Conservation (phyloP, 1,140 invertebrate genomes). For the Yoshiicerus persimilis region DNA sequence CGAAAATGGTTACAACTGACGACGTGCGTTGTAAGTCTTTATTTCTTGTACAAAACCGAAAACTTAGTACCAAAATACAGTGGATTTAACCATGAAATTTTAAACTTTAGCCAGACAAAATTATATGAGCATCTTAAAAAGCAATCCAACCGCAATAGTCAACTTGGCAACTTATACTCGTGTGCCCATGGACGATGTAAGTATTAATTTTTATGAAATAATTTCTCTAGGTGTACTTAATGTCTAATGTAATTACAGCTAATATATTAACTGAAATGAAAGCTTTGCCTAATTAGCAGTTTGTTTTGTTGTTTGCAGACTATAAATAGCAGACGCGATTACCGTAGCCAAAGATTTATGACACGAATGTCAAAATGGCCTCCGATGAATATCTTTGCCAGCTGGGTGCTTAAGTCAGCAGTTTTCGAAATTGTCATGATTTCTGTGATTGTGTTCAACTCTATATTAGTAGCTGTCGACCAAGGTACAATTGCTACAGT, state of each 20-base stretch:
- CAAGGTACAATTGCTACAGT: too few relatives aligned
- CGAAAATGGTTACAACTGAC: not conserved
- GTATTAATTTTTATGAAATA: not conserved
- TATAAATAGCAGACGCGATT: not conserved
- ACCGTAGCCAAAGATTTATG: conserved; percentile 35
- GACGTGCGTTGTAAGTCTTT: not conserved
- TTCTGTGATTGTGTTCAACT: conserved; percentile 36
- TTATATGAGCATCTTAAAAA: conserved; percentile 8
- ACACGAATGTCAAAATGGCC: conserved; percentile 36
- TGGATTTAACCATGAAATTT: not conserved
- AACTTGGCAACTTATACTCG: conserved; percentile 37
- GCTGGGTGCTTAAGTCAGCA: conserved; percentile 33
- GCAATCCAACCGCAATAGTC: conserved; percentile 40
- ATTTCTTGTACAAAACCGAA: not conserved
- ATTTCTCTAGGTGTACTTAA: not conserved
- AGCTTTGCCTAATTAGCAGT: not conserved
- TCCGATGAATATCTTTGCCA: conserved; percentile 36
- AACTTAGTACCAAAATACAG: not conserved
- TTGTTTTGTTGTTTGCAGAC: not conserved
- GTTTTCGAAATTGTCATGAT: conserved; percentile 36
- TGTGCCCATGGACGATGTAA: not conserved
- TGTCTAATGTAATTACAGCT: not conserved
- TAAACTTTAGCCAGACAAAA: not conserved
- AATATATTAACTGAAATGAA: not conserved
- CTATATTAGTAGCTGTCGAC: conserved; percentile 27